phyloP scores from a whole-genome alignment of 2,888 invertebrate genomes.

The Dicycla oo region DNA sequence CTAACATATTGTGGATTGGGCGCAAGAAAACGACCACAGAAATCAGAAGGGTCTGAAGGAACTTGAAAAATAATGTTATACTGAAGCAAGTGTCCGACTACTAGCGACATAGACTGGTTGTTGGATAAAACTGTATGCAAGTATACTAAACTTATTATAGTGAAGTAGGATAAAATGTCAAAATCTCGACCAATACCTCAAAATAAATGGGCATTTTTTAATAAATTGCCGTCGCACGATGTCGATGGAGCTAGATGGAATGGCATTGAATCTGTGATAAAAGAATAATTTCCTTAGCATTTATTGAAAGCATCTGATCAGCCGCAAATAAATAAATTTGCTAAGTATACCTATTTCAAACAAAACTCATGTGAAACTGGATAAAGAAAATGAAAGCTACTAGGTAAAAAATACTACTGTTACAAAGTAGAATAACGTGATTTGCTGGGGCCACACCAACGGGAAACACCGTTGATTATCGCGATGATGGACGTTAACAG shows the following conservation, averaged over 20 bases:
- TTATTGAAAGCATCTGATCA: background rate
- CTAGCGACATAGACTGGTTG: conserved; percentile 3
- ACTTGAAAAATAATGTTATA: conserved; percentile 53
- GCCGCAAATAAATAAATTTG: background rate
- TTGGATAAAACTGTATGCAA: conserved; percentile 28
- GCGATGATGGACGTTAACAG: no score
- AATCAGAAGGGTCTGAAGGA: conserved; percentile 76
- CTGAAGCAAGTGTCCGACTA: conserved; percentile 51
- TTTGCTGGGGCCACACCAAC: no score
- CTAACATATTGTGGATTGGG: conserved; percentile 91
- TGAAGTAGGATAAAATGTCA: conserved; percentile 31
- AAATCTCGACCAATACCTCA: conserved; percentile 27
- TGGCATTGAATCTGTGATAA: conserved; percentile 53
- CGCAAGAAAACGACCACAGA: conserved; percentile 80
- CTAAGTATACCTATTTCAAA: background rate
- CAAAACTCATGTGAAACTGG: background rate
- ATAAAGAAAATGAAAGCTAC: background rate
- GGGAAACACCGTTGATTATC: no score
- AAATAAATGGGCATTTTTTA: conserved; percentile 22
- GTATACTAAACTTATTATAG: conserved; percentile 27
- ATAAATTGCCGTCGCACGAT: conserved; percentile 7
- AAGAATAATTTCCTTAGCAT: conserved; percentile 42
- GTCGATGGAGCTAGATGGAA: conserved; percentile 19
- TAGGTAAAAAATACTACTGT: no score
- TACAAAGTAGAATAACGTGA: conserved; percentile 33